Conservation (phyloP, 2,888 invertebrate species). For the Ctena decussata region DNA sequence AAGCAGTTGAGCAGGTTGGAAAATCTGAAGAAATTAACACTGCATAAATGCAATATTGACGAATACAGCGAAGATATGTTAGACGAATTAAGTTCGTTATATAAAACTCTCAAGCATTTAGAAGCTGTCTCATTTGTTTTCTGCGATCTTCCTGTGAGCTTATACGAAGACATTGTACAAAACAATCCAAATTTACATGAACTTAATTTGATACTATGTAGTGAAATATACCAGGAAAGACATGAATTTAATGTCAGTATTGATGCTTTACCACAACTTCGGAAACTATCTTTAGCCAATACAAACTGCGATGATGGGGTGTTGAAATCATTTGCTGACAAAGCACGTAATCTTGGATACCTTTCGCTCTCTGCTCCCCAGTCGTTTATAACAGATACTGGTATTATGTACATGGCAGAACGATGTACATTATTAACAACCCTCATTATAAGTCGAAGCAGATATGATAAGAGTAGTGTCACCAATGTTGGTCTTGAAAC, state of each 20-base stretch:
- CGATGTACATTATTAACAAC: slow-evolving; percentile 53
- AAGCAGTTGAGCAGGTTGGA: neutral
- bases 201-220: neutral
- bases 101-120: neutral
- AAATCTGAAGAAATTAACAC: neutral
- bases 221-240: neutral
- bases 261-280: neutral
- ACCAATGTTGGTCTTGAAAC: slow-evolving; percentile 41
- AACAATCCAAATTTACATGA: neutral
- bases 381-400: slow-evolving; percentile 61
- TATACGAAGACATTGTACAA: neutral
- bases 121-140: neutral
- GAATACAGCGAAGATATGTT: neutral
- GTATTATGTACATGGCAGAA: slow-evolving; percentile 53
- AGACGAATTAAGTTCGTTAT: neutral
- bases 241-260: too few relatives aligned
- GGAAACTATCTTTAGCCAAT: slow-evolving; percentile 13
- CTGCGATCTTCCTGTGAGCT: neutral
- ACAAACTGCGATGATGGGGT: slow-evolving; percentile 26
- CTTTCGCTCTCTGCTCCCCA: slow-evolving; percentile 44
- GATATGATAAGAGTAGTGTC: slow-evolving; percentile 34
- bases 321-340: slow-evolving; percentile 12
- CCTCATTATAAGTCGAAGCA: slow-evolving; percentile 48
- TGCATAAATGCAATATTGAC: neutral
- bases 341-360: slow-evolving; percentile 14